These are phyloP conservation scores for Drosophila sp. DNA, from an alignment of 1,140 invertebrate species.

Conservation along the genomic window DNA sequence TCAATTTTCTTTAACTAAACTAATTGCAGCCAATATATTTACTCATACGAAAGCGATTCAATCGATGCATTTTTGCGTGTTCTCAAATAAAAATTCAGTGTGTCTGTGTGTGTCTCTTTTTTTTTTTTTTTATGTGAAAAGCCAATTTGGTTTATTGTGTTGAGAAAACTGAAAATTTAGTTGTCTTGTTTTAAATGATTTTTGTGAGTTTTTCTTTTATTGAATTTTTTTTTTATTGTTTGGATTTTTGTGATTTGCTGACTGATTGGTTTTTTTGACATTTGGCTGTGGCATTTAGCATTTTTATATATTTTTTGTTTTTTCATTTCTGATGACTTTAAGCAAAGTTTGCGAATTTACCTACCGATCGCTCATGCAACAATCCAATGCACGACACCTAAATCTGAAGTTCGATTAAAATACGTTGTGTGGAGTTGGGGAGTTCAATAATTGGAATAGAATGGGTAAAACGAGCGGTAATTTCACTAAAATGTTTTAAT, in stretches of 20 bases:
- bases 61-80: slow-evolving; percentile 39
- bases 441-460: slow-evolving; percentile 23
- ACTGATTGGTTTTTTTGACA: slow-evolving; percentile 46
- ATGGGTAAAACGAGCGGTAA: slow-evolving; percentile 19
- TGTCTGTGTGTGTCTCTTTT: slow-evolving; percentile 37
- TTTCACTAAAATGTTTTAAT: slow-evolving; percentile 8
- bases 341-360: slow-evolving; percentile 64
- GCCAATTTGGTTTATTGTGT: slow-evolving; percentile 53
- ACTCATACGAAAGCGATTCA: slow-evolving; percentile 41
- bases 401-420: slow-evolving; percentile 62
- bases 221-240: background rate
- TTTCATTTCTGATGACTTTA: too few relatives aligned
- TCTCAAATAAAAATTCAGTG: slow-evolving; percentile 41
- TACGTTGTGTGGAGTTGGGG: slow-evolving; percentile 5
- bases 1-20: slow-evolving; percentile 69
- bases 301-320: slow-evolving; percentile 45
- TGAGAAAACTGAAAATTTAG: slow-evolving; percentile 35
- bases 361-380: slow-evolving; percentile 73
- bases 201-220: slow-evolving; percentile 16
- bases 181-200: slow-evolving; percentile 24
- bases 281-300: slow-evolving; percentile 45
- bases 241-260: slow-evolving; percentile 23
- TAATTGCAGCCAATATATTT: slow-evolving; percentile 72
- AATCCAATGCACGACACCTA: slow-evolving; percentile 76
- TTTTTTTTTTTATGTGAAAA: too few relatives aligned